phyloP scores from a whole-genome alignment of 1,140 invertebrate species.

The Anoplolepis gracilipes region DNA sequence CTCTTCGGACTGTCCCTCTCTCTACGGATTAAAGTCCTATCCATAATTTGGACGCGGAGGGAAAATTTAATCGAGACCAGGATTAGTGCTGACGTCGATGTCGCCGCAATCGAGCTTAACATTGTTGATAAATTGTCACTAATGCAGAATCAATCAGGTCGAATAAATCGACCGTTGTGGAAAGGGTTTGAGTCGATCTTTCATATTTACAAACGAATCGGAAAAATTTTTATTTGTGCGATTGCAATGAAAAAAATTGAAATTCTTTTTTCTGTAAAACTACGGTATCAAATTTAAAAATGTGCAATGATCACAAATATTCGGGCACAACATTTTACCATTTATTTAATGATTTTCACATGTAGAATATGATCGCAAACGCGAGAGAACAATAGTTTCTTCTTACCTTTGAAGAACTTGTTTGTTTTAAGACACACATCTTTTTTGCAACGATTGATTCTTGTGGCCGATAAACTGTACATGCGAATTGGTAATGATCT shows the following conservation, averaged over 20 bases:
- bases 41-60: neutral
- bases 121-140: slow-evolving; percentile 8
- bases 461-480: neutral
- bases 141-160: slow-evolving; percentile 2
- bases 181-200: neutral
- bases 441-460: neutral
- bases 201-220: neutral
- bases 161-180: slow-evolving; percentile 8
- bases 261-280: neutral
- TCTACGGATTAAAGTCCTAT: neutral
- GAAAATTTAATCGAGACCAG: neutral
- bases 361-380: neutral
- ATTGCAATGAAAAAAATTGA: neutral
- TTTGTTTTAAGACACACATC: neutral
- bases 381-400: neutral
- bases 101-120: slow-evolving; percentile 28
- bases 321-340: neutral
- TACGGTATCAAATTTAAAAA: neutral
- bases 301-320: neutral
- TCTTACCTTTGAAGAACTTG: neutral
- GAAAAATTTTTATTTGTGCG: neutral
- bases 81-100: slow-evolving; percentile 20
- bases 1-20: neutral
- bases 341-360: slow-evolving; percentile 4
- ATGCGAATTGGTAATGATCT: neutral